Evolutionary conservation across 1,140 invertebrate genomes (phyloP).

Genomic region (Drosophila auraria): DNA sequence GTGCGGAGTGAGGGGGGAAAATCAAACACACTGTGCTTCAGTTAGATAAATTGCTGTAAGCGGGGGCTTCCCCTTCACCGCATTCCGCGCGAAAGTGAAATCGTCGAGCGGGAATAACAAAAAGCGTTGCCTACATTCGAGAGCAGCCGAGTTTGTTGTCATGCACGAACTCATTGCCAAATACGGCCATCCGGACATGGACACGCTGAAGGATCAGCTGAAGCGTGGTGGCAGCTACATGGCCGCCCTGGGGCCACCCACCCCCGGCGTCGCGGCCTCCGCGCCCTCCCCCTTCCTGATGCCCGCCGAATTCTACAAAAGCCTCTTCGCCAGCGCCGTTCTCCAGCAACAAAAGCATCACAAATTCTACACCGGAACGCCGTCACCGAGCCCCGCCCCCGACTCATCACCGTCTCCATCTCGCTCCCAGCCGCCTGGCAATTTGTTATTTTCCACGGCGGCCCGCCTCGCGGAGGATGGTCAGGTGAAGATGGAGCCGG

Average conservation of each 20-base stretch:
- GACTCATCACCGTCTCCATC: constrained; percentile 23
- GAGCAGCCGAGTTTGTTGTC: constrained; percentile 33
- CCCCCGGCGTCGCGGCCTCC: constrained; percentile 19
- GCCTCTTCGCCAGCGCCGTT: constrained; percentile 89
- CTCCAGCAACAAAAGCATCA: constrained; percentile 85
- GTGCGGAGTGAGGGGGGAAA: constrained; percentile 32
- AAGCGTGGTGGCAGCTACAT: constrained; percentile 61
- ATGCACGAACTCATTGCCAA: constrained; percentile 59
- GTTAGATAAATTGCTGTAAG: constrained; percentile 65
- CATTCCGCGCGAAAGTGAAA: constrained; percentile 65
- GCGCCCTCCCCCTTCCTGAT: constrained; percentile 87
- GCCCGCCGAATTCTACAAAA: constrained; percentile 92
- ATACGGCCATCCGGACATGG: constrained; percentile 54
- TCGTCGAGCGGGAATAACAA: constrained; percentile 26
- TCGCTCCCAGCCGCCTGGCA: constrained; percentile 65
- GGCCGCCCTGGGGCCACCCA: constrained; percentile 34
- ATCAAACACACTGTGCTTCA: constrained; percentile 62
- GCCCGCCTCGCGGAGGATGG: constrained; percentile 38
- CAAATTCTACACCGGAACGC: constrained; percentile 53
- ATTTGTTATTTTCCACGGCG: constrained; percentile 76
- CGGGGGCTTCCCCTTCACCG: constrained; percentile 4
- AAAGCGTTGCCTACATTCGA: constrained; percentile 67
- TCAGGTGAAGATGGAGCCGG: constrained; percentile 46
- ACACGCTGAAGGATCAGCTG: constrained; percentile 70
- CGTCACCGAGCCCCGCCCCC: constrained; percentile 37